Evolutionary conservation across 2,113 vertebrate genomes (phyloP).

Genomic region (Phalacrocorax pelagicus): DNA sequence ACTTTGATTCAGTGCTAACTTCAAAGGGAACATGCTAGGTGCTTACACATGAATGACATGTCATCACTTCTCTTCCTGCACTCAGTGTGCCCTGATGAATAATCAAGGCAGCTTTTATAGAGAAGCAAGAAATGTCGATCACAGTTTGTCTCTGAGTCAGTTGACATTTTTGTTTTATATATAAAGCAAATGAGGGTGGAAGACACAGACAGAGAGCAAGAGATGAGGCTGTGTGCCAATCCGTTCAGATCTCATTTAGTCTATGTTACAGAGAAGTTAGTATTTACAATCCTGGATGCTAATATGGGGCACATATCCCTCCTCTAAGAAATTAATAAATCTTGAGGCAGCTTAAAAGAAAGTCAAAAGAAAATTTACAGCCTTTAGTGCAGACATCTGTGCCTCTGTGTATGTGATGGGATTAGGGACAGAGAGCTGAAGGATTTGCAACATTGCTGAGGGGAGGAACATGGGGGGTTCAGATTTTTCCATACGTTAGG

Average conservation of each 20-base stretch:
- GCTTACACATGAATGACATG: not conserved
- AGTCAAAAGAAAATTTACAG: not conserved
- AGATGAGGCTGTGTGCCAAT: not conserved
- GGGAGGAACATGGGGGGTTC: accelerated
- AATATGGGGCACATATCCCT: not conserved
- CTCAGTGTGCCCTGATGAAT: conserved; percentile 7
- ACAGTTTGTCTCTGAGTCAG: conserved; percentile 46
- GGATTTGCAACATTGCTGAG: not conserved
- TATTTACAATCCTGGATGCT: not conserved
- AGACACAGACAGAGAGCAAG: conserved; percentile 34
- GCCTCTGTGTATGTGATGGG: not conserved
- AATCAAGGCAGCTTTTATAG: conserved; percentile 30
- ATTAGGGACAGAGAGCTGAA: not conserved
- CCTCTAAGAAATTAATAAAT: not conserved
- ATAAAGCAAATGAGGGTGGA: conserved; percentile 42
- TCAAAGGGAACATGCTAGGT: conserved; percentile 21
- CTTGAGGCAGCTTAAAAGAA: not conserved
- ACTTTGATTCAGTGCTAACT: conserved; percentile 10
- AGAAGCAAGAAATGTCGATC: not conserved
- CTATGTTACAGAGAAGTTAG: not conserved
- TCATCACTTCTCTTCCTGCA: not conserved
- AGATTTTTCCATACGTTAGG: not conserved
- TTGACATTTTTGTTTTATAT: conserved; percentile 36
- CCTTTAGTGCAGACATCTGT: not conserved
- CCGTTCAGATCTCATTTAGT: conserved; percentile 29